Conservation (phyloP, 2,797 vertebrate genomes). For the Calcarius lapponicus region DNA sequence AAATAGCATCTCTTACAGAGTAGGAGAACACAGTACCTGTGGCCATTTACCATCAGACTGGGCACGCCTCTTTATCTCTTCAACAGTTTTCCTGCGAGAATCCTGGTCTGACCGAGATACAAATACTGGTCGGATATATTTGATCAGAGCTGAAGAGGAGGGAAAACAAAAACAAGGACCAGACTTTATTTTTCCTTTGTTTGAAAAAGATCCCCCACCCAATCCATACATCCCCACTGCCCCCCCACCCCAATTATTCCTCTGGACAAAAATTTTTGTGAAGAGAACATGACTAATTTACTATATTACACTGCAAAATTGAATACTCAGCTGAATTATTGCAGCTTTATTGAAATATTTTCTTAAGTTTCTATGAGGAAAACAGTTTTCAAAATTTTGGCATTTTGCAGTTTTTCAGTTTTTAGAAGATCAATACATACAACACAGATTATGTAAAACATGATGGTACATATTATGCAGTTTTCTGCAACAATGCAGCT, state of each 20-base stretch:
- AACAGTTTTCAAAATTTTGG: neutral
- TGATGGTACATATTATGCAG: neutral
- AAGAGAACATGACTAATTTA: neutral
- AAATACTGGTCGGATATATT: constrained; percentile 94
- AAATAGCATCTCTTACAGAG: neutral
- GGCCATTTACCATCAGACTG: constrained; percentile 92
- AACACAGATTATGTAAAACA: neutral
- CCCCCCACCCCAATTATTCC: accelerated
- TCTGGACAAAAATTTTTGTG: neutral
- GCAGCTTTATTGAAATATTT: neutral
- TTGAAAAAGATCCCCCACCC: neutral
- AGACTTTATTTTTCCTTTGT: neutral
- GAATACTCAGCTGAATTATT: neutral
- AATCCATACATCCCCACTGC: neutral
- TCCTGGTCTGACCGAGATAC: constrained; percentile 95
- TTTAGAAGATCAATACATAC: neutral
- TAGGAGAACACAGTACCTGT: constrained; percentile 79
- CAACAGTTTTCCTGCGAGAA: constrained; percentile 94
- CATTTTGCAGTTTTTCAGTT: neutral
- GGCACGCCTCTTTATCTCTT: constrained; percentile 92
- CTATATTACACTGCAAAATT: neutral
- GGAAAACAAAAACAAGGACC: neutral
- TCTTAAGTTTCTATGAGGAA: neutral
- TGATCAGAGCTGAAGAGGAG: constrained; percentile 87
- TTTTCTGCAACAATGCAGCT: neutral